Evolutionary conservation across 2,113 vertebrate genomes (phyloP).

Genomic region (Sinocyclocheilus anophthalmus): DNA sequence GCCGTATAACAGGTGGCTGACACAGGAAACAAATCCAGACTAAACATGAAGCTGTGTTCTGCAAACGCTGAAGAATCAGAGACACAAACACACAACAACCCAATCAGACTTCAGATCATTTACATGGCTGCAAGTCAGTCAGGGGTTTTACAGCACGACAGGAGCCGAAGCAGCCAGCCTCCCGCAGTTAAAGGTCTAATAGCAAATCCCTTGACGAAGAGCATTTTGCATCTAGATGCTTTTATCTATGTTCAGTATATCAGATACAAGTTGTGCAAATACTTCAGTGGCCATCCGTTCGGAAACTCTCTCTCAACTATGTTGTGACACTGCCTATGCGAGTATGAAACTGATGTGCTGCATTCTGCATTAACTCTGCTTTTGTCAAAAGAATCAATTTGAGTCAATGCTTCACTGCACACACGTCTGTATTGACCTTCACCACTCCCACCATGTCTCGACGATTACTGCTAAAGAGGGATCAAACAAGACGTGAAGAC

Average conservation of each 20-base stretch:
- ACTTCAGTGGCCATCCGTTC: no score
- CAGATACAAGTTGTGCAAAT: not conserved
- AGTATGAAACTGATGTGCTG: slow-evolving; percentile 17
- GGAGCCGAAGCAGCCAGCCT: not conserved
- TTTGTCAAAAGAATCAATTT: slow-evolving; percentile 36
- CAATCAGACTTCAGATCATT: not conserved
- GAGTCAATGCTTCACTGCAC: slow-evolving; percentile 44
- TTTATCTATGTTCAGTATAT: not conserved
- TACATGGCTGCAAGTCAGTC: not conserved
- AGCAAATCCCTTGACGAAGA: not conserved
- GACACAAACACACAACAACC: slow-evolving; percentile 1
- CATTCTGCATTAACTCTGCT: slow-evolving; percentile 11
- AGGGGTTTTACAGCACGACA: not conserved
- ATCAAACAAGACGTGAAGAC: not conserved
- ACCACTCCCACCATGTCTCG: slow-evolving; percentile 18
- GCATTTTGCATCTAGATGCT: not conserved
- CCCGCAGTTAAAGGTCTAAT: not conserved
- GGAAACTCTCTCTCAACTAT: not conserved
- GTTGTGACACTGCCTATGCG: not conserved
- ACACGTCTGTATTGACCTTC: slow-evolving; percentile 48
- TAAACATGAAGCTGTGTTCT: slow-evolving; percentile 9
- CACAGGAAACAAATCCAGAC: slow-evolving; percentile 29
- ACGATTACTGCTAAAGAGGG: not conserved
- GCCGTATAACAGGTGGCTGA: slow-evolving; percentile 25
- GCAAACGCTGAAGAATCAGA: not conserved